Evolutionary conservation across 2,888 invertebrate genomes (phyloP).

Genomic region (Calephelis perditalis): DNA sequence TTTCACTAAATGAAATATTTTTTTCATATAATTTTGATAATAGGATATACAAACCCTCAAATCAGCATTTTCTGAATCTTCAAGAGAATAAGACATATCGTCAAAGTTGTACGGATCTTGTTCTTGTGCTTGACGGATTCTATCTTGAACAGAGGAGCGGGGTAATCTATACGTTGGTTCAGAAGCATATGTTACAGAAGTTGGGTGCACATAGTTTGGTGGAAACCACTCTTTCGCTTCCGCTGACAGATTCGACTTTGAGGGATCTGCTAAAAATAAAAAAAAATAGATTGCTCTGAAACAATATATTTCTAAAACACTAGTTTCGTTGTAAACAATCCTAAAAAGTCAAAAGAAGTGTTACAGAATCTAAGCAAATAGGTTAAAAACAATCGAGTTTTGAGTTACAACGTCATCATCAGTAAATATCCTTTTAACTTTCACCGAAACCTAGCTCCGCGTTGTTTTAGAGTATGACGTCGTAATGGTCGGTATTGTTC

Average conservation of each 20-base stretch:
- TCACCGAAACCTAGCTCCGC: conserved; percentile 56
- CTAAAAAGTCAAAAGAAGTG: background rate
- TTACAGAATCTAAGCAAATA: background rate
- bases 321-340: background rate
- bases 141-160: conserved; percentile 66
- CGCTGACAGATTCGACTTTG: conserved; percentile 71
- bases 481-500: conserved; percentile 2
- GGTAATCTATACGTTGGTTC: conserved; percentile 56
- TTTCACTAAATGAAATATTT: too few relatives aligned
- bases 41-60: conserved; percentile 44
- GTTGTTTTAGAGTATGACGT: conserved; percentile 15
- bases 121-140: conserved; percentile 68
- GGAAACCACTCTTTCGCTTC: conserved; percentile 81
- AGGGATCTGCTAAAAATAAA: conserved; percentile 43
- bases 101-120: conserved; percentile 62
- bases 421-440: conserved; percentile 66
- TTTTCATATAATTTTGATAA: too few relatives aligned
- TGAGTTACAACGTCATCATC: conserved; percentile 62
- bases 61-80: conserved; percentile 63
- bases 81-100: conserved; percentile 62
- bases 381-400: conserved; percentile 20
- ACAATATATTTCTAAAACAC: conserved; percentile 2
- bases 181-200: conserved; percentile 44
- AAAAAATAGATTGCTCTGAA: conserved; percentile 17
- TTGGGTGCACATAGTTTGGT: conserved; percentile 64